Conservation (phyloP, 2,888 invertebrate species). For the Dromius quadrimaculatus region DNA sequence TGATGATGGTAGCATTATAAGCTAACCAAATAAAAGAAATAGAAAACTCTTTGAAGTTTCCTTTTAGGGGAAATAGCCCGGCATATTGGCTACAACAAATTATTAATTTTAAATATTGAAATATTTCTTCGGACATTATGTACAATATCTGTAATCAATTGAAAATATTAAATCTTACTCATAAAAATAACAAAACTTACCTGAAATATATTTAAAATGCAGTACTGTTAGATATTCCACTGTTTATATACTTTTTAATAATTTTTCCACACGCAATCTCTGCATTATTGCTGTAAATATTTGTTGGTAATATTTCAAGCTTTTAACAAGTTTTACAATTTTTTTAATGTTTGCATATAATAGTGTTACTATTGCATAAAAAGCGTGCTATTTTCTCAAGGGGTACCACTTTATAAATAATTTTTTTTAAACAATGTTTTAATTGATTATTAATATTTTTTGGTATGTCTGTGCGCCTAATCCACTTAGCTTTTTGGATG, state of each 20-base stretch:
- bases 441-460: no score
- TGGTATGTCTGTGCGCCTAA: no score
- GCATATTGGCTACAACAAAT: not conserved
- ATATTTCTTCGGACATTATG: not conserved
- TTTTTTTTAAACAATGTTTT: no score
- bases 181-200: not conserved
- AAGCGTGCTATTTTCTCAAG: no score
- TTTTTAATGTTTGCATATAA: no score
- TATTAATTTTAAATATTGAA: not conserved
- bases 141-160: slow-evolving; percentile 5
- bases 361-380: no score
- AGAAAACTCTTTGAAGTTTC: not conserved
- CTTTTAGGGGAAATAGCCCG: not conserved
- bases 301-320: not conserved
- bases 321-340: not conserved
- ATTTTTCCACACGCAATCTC: slow-evolving; percentile 1
- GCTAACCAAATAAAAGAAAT: not conserved
- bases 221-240: no score
- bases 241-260: not conserved
- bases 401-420: no score
- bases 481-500: no score
- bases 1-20: not conserved
- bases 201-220: not conserved
- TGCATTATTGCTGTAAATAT: slow-evolving; percentile 1
- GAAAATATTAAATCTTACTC: not conserved